Evolutionary conservation across 37 sponge, comb jelly and placozoan species (phyloP).

Genomic region (Hexactinellida sp.): DNA sequence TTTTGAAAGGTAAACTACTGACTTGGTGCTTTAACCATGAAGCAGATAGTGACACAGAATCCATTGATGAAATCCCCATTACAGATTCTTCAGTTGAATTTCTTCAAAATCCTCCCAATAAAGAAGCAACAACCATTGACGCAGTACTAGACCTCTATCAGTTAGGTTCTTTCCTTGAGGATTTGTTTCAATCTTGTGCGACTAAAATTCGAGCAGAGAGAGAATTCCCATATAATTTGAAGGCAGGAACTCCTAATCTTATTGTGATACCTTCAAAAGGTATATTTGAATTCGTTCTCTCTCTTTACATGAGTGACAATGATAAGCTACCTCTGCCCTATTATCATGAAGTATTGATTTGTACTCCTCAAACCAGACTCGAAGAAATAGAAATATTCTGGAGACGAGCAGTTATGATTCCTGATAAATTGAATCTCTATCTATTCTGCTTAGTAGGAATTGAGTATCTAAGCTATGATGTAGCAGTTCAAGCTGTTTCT

Average conservation of each 20-base stretch:
- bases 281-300: background rate
- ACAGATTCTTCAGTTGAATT: no score
- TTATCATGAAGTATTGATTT: background rate
- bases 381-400: conserved; percentile 9
- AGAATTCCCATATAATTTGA: background rate
- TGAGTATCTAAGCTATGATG: background rate
- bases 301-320: background rate
- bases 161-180: no score
- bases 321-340: background rate
- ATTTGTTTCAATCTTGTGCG: no score
- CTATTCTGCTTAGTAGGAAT: background rate
- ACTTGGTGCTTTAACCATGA: background rate
- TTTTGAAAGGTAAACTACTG: background rate
- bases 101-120: no score
- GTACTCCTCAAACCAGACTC: background rate
- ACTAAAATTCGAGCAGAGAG: conserved; percentile 10
- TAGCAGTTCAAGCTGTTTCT: background rate
- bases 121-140: no score
- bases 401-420: background rate
- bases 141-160: no score
- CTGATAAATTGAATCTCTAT: background rate
- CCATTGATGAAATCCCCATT: no score
- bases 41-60: background rate
- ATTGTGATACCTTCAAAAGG: background rate
- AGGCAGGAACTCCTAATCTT: background rate